Evolutionary conservation across 2,888 invertebrate species (phyloP).

Genomic region (Trissoscelio sp.): DNA sequence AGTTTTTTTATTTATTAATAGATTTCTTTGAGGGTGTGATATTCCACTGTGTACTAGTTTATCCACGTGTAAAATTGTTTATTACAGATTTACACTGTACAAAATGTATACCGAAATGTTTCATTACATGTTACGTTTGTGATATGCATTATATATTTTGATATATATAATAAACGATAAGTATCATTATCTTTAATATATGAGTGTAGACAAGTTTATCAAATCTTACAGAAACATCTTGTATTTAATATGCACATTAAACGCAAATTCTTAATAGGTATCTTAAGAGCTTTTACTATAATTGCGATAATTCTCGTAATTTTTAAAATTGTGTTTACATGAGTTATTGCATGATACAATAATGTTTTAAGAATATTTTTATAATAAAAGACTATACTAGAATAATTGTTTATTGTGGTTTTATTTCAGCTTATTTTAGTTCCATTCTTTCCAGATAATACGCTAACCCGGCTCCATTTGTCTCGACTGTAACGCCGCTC

Average conservation of each 20-base stretch:
- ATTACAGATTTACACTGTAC: constrained; percentile 41
- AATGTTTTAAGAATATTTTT: constrained; percentile 44
- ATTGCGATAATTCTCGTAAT: constrained; percentile 38
- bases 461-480: no score
- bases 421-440: not conserved
- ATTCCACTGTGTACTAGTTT: no score
- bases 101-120: constrained; percentile 45
- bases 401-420: not conserved
- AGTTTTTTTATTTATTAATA: no score
- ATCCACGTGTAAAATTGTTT: constrained; percentile 32
- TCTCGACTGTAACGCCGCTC: no score
- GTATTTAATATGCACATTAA: constrained; percentile 50
- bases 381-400: constrained; percentile 28
- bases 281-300: constrained; percentile 44
- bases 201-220: constrained; percentile 40
- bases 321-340: constrained; percentile 53
- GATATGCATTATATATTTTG: constrained; percentile 62
- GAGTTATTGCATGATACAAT: constrained; percentile 40
- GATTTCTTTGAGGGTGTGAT: no score
- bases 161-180: constrained; percentile 41
- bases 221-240: constrained; percentile 33
- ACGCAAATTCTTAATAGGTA: constrained; percentile 45
- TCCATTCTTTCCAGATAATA: no score
- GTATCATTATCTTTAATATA: constrained; percentile 43
- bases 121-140: constrained; percentile 58